Evolutionary conservation across 1,140 invertebrate genomes (phyloP).

Genomic region (Lepidurus arcticus): DNA sequence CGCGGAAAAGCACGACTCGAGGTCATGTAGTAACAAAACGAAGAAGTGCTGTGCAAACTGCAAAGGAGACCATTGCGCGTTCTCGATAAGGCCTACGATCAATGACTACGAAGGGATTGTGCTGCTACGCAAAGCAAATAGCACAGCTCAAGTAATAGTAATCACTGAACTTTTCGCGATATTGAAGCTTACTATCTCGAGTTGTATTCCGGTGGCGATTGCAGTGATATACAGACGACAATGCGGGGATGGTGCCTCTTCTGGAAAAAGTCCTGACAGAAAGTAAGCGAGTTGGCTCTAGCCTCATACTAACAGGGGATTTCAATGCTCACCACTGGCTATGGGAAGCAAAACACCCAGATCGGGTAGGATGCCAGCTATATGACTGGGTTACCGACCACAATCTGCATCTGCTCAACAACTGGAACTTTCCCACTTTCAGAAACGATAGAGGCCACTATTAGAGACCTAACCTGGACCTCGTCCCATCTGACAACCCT

Average conservation of each 20-base stretch:
- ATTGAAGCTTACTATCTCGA: background rate
- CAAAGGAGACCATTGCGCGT: conserved; percentile 9
- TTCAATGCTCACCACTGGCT: no score
- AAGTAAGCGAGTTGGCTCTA: no score
- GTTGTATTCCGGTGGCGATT: no score
- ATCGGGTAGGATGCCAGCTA: background rate
- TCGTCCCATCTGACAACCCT: background rate
- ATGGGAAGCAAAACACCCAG: no score
- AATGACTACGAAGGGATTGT: conserved; percentile 7
- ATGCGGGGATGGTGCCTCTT: no score
- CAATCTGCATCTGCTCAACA: background rate
- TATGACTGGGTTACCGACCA: background rate
- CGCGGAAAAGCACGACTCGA: conserved; percentile 11
- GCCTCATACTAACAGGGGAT: no score
- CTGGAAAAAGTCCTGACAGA: no score
- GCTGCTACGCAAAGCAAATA: background rate
- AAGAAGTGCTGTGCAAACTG: conserved; percentile 25
- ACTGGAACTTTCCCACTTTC: background rate
- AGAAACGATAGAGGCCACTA: background rate
- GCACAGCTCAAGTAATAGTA: background rate
- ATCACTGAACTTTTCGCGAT: conserved; percentile 1
- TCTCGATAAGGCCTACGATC: background rate
- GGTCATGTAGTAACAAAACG: background rate
- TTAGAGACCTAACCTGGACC: conserved; percentile 12
- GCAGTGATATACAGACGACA: no score